Base-by-base conservation (phyloP, 2,113 vertebrate genomes). In the Meriones unguiculatus region DNA sequence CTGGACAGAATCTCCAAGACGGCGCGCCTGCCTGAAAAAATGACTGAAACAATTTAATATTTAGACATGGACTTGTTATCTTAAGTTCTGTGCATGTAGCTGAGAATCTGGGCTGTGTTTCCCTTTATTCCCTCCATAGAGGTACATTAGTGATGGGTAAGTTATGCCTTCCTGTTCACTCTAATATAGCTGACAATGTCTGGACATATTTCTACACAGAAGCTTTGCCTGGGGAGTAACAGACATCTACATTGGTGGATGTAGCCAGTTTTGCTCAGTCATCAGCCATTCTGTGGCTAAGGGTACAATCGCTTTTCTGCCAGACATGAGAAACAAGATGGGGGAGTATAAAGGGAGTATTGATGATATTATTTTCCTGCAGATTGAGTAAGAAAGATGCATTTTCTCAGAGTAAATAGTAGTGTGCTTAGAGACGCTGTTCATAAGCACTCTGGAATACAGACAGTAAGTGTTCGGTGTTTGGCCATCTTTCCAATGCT, bases 191-290 rank as follows among this genome's bases (percentile, higher is more conserved):
- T 46, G 62, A 77, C 7, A 67, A 73, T 22, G 50, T 89, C 20
- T 20, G 88, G 84, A 89, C 8, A 57, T 25, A 25, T 93, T 92
- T 91, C 72, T 52, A 91, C 38, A 82, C 80, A 90, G 28, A 87
- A 93, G 50, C 7, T 38, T 88, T 96, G 32, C 75, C n/a, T 57
- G 32, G 90, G 5, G 69, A 90, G 59, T 95, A 96, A 94, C 88
- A 72, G 11, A 46, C 30, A 72, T 2, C 1, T 72, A 70, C 52
- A 92, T 86, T 70, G 77, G 86, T 70, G 67, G 18, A 46, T 46
- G 14, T 38, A 67, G 62, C 50, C 73, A 86, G 30, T 70, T 91
- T 80, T 96, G 57, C 62, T 94, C 20, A 94, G 80, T 77, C 59
- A 73, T 41, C 54, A 76, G 82, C 11, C 76, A 78, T 77, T n/a